Base-by-base conservation (phyloP, 2,113 vertebrate genomes). In the Suncus etruscus region DNA sequence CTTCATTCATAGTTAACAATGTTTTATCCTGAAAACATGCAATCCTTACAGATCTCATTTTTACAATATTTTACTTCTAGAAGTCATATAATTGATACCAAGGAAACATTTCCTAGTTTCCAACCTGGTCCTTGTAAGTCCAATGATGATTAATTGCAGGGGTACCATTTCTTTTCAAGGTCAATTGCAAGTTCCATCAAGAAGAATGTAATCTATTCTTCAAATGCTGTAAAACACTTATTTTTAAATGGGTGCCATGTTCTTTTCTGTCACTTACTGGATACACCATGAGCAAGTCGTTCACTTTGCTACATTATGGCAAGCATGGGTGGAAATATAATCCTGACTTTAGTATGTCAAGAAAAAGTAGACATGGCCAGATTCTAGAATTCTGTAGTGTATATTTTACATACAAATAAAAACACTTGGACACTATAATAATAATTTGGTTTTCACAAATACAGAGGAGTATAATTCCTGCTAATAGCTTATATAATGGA, bases 71-170 rank as follows among this genome's bases (percentile, higher is more conserved):
- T 92, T 75, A 47, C 85, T 72, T 89, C 29, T 65, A 68, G 31
- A 80, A 93, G 83, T 81, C 24, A 76, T 27, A 81, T 87, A 54
- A 66, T 92, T 61, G 81, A 54, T 27, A 73, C 47, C 66, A 87
- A 88, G 29, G 39, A 86, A 93, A 89, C 31, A 20, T 79, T 12
- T 75, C 24, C 51, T 73, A 65, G 31, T 75, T 81, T 91, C 61
- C 48, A 85, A 18, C 0, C 68, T 63, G 22, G n/a, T 16, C 54
- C 54, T 72, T 85, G 51, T 12, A 54, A 29, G 6, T 10, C 58
- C 39, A 12, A 6, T 39, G 50, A 32, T 83, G 27, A 47, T 83
- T 83, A 61, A 88, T 0, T 89, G 27, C 73, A n/a, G 25, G 22
- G 8, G 39, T 27, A 58, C 39, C 3, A 73, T 78, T 94, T 86